A percentile compares a stretch with the other conserved stretches of the same genome.
These are phyloP conservation scores for Cephus pygmeus DNA, from an alignment of 2,888 invertebrate species.

Conservation along the genomic window DNA sequence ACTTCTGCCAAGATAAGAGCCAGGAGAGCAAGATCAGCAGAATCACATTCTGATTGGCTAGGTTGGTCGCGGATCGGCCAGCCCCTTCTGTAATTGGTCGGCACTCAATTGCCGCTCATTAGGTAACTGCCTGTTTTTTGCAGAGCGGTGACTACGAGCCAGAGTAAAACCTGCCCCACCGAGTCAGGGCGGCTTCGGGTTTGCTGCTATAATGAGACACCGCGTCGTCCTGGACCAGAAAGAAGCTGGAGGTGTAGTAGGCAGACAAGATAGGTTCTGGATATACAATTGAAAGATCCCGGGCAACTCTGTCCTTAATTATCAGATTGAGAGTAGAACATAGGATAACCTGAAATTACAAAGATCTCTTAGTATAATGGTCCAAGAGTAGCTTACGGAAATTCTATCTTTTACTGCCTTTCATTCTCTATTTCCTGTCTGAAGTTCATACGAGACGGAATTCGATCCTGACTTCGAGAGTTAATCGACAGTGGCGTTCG, in stretches of 20 bases:
- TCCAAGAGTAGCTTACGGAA: not conserved
- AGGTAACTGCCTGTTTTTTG: slow-evolving; percentile 55
- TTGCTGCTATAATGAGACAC: slow-evolving; percentile 26
- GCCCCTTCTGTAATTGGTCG: slow-evolving; percentile 60
- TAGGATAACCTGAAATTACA: not conserved
- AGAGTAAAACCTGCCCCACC: slow-evolving; percentile 23
- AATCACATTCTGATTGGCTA: slow-evolving; percentile 51
- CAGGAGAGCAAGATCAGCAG: not conserved
- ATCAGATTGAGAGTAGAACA: not conserved
- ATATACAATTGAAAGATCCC: not conserved
- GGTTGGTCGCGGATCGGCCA: slow-evolving; percentile 48
- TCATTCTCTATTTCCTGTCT: not conserved
- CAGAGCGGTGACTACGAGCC: slow-evolving; percentile 37
- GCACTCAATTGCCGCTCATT: slow-evolving; percentile 62
- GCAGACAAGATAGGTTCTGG: not conserved
- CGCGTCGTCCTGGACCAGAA: slow-evolving; percentile 15
- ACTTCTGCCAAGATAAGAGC: not conserved
- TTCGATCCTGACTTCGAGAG: not conserved
- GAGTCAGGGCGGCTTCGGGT: not conserved
- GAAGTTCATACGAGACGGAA: not conserved
- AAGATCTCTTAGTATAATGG: not conserved
- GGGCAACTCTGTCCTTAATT: not conserved
- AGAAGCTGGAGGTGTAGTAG: not conserved
- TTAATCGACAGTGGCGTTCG: not conserved
- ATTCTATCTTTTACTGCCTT: not conserved